Percentiles rank a stretch among this genome's conserved stretches.
phyloP scores from a whole-genome alignment of 2,113 vertebrate species.

The Gadus chalcogrammus region DNA sequence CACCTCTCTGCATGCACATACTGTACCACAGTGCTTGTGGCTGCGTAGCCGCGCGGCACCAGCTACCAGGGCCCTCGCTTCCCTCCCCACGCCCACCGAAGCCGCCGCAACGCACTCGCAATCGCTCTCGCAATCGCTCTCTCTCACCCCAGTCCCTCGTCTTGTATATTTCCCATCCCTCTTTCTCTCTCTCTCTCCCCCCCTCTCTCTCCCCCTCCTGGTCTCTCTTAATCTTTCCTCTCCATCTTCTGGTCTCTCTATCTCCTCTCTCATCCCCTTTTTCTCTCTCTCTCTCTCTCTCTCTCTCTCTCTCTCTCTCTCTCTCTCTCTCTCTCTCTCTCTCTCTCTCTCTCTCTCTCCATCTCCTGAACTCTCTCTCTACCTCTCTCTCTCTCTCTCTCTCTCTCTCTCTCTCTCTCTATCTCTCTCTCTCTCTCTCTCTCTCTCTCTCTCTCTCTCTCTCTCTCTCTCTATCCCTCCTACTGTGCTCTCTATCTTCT shows the following conservation, averaged over 20 bases:
- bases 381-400: neutral
- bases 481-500: conserved; percentile 23
- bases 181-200: conserved; percentile 28
- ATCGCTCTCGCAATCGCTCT: conserved; percentile 40
- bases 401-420: too few species aligned
- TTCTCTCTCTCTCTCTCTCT: too few species aligned
- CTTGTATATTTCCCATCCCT: conserved; percentile 42
- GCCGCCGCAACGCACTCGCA: conserved; percentile 63
- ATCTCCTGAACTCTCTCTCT: too few species aligned
- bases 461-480: conserved; percentile 36
- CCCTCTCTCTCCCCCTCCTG: too few species aligned
- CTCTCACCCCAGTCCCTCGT: conserved; percentile 16
- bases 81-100: conserved; percentile 69
- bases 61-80: conserved; percentile 50
- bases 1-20: conserved; percentile 71
- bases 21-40: conserved; percentile 66
- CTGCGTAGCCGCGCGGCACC: conserved; percentile 61
- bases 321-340: conserved; percentile 40
- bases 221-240: too few species aligned
- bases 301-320: too few species aligned
- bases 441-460: conserved; percentile 23
- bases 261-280: too few species aligned
- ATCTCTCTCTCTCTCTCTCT: conserved; percentile 36
- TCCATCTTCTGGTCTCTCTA: too few species aligned
- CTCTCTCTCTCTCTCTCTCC: conserved; percentile 25